Evolutionary conservation across 2,888 invertebrate genomes (phyloP), one percentile per base, ranked within the genome.

Genomic region (Eutolmus rufibarbis): DNA sequence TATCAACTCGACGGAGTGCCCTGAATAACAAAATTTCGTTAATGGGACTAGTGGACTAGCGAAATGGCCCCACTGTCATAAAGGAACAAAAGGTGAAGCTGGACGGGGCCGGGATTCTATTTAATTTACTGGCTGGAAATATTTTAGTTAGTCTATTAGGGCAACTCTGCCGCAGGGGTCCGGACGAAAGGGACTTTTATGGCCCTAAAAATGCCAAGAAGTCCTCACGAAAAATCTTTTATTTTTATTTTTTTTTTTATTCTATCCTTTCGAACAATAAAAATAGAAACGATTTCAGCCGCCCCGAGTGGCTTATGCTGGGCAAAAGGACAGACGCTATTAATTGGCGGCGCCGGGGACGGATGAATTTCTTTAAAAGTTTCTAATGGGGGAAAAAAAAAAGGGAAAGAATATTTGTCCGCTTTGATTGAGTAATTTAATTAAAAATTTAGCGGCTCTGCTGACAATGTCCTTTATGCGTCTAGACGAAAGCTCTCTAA

Each of bases 21-120:
- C 85, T 85, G 85, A 85, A 85, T 85, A 85, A 85, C 85, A 85
- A 85, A 85, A 85, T 85, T 85, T 85, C 74, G 74, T 85, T 74
- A 85, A 74, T 85, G 74, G 85, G 85, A 74, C 74, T 66, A 84
- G 66, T 84, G 84, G 85, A 74, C 85, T 85, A 74, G 74, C 46
- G 74, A 85, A 85, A 74, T 85, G 85, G 85, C 74, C 74, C 37
- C 31, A 85, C 74, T 85, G 85, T 85, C 74, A 85, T 85, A 85
- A 85, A 85, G 74, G 43, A 85, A 74, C 74, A 85, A 85, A 85
- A 85, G 85, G 85, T 85, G 74, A 85, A 74, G 28, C 40, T 46
- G 46, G 46, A 14, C 37, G 74, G 74, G 74, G 16, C 19, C 23
- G 19, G 74, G 85, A 43, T 85, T 85, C 85, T 85, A 85, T 85